Conservation (phyloP, 2,888 invertebrate genomes). For the Trissolcus japonicus region DNA sequence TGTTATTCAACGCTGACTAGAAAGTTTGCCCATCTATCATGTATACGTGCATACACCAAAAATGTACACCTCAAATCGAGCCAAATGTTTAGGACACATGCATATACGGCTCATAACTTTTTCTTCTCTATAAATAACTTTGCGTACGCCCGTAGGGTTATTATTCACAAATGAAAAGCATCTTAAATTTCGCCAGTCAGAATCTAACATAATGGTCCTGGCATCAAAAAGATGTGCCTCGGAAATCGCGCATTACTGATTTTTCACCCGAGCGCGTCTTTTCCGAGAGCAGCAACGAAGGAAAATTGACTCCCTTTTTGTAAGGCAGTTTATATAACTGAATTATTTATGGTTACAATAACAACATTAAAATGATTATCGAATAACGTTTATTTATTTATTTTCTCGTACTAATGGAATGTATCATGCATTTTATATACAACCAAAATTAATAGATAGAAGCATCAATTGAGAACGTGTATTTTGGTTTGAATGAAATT, state of each 20-base stretch:
- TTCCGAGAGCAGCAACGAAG: constrained; percentile 3
- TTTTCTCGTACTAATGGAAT: too few species aligned
- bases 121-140: too few species aligned
- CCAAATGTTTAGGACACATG: not conserved
- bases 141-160: too few species aligned
- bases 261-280: not conserved
- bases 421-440: too few species aligned
- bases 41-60: not conserved
- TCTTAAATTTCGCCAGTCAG: too few species aligned
- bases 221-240: not conserved
- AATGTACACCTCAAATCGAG: not conserved
- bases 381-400: too few species aligned
- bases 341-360: constrained; percentile 33
- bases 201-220: not conserved
- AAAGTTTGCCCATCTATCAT: not conserved
- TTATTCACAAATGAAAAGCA: too few species aligned
- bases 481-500: too few species aligned
- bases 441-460: not conserved
- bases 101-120: not conserved
- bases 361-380: constrained; percentile 40
- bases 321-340: constrained; percentile 20
- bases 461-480: not conserved
- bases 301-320: constrained; percentile 15
- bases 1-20: not conserved
- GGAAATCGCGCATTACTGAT: not conserved